phyloP scores from a whole-genome alignment of 2,888 invertebrate genomes.

The Macrosiphum euphorbiae region DNA sequence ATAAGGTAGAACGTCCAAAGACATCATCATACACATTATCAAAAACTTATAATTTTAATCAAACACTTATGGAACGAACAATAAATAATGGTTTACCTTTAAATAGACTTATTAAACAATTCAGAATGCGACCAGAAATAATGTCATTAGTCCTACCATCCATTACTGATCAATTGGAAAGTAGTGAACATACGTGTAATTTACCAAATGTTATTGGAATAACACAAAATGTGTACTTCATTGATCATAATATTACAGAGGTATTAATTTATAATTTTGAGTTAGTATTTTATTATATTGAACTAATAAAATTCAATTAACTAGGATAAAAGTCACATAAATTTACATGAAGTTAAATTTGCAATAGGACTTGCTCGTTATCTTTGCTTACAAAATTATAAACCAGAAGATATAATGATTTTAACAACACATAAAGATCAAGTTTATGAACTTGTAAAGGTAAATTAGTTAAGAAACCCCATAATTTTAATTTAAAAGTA shows the following conservation, averaged over 20 bases:
- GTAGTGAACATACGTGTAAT: conserved; percentile 74
- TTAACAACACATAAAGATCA: conserved; percentile 77
- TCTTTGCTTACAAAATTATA: conserved; percentile 76
- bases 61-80: conserved; percentile 55
- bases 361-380: conserved; percentile 76
- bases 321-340: conserved; percentile 74
- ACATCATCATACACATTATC: conserved; percentile 72
- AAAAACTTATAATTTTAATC: conserved; percentile 66
- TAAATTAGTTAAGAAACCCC: conserved; percentile 71
- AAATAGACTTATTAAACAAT: conserved; percentile 52
- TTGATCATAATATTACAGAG: conserved; percentile 76
- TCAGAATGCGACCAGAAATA: conserved; percentile 63
- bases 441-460: conserved; percentile 47
- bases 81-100: conserved; percentile 59
- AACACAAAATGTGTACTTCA: conserved; percentile 78
- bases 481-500: conserved; percentile 66
- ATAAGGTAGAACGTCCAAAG: conserved; percentile 72
- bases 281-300: neutral
- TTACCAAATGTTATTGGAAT: conserved; percentile 77
- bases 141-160: conserved; percentile 72
- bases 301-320: neutral
- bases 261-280: conserved; percentile 68
- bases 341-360: conserved; percentile 77
- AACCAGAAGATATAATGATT: conserved; percentile 78
- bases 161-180: conserved; percentile 77